Percentiles rank a stretch among this genome's conserved stretches.
Evolutionary conservation across 2,113 vertebrate species (phyloP).

Genomic region (Misgurnus mizolepis): DNA sequence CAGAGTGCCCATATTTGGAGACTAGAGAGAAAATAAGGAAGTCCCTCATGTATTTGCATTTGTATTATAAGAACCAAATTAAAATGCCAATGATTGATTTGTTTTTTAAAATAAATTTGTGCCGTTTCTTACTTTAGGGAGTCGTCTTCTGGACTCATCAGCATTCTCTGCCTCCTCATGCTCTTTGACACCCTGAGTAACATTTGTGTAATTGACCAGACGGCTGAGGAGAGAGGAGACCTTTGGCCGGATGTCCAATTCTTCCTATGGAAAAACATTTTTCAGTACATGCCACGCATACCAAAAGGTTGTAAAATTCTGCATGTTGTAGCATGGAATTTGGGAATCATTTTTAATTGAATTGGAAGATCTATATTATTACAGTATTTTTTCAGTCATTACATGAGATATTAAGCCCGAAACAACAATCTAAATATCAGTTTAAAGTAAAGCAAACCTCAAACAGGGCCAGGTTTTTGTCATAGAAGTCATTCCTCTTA

Average conservation of each 20-base stretch:
- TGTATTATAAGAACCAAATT: neutral
- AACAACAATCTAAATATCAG: neutral
- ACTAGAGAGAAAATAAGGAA: conserved; percentile 70
- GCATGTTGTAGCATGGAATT: neutral
- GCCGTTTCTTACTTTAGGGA: conserved; percentile 83
- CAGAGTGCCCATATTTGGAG: conserved; percentile 97
- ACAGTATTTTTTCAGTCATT: neutral
- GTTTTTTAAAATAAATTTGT: neutral
- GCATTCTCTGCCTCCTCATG: conserved; percentile 92
- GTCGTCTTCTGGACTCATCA: conserved; percentile 78
- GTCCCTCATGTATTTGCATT: neutral
- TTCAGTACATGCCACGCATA: neutral
- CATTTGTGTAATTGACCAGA: conserved; percentile 95
- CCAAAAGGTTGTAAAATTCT: neutral
- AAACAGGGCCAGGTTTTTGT: conserved; percentile 95
- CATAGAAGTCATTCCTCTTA: conserved; percentile 91
- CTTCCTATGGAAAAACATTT: conserved; percentile 79
- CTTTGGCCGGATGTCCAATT: conserved; percentile 95
- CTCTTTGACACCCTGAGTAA: conserved; percentile 95
- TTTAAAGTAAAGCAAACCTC: conserved; percentile 76
- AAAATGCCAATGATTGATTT: too few species aligned
- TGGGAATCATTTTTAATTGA: neutral
- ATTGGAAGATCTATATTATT: neutral
- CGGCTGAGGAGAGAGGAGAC: conserved; percentile 96
- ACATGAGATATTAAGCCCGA: neutral